These are phyloP conservation scores for Chaenocephalus aceratus DNA, from an alignment of 2,113 vertebrate genomes.

Conservation along the genomic window DNA sequence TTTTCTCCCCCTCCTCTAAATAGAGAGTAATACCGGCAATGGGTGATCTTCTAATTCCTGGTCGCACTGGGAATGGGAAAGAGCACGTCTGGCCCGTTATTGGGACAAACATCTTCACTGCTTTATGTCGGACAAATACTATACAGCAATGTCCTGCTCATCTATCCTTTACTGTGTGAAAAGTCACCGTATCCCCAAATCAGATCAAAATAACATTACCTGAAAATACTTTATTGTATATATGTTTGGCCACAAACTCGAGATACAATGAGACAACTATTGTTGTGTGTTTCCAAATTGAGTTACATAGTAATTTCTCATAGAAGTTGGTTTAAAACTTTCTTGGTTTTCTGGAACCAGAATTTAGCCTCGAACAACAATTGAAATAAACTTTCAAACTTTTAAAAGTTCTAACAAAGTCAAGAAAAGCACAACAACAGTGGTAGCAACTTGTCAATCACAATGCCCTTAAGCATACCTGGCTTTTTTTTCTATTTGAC, in stretches of 20 bases:
- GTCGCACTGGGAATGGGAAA: slow-evolving; percentile 1
- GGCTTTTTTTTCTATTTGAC: too few relatives aligned
- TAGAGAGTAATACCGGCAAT: slow-evolving; percentile 19
- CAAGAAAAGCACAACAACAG: too few relatives aligned
- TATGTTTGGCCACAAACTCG: neutral
- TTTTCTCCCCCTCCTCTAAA: slow-evolving; percentile 29
- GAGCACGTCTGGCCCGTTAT: neutral
- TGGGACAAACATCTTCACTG: neutral
- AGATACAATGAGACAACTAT: neutral
- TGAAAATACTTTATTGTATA: neutral
- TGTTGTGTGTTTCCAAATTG: neutral
- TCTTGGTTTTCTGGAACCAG: too few relatives aligned
- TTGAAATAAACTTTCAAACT: too few relatives aligned
- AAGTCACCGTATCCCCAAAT: neutral
- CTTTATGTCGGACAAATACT: neutral
- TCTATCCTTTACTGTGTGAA: neutral
- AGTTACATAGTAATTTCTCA: neutral
- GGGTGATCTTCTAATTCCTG: slow-evolving; percentile 37
- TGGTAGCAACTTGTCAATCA: too few relatives aligned
- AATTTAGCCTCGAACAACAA: too few relatives aligned
- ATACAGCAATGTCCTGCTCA: neutral
- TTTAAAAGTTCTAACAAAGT: too few relatives aligned
- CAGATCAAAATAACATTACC: neutral
- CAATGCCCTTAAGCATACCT: too few relatives aligned
- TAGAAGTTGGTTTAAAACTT: too few relatives aligned